phyloP scores from a whole-genome alignment of 37 sponge, comb jelly and placozoan genomes.

The Hexactinellida sp. region DNA sequence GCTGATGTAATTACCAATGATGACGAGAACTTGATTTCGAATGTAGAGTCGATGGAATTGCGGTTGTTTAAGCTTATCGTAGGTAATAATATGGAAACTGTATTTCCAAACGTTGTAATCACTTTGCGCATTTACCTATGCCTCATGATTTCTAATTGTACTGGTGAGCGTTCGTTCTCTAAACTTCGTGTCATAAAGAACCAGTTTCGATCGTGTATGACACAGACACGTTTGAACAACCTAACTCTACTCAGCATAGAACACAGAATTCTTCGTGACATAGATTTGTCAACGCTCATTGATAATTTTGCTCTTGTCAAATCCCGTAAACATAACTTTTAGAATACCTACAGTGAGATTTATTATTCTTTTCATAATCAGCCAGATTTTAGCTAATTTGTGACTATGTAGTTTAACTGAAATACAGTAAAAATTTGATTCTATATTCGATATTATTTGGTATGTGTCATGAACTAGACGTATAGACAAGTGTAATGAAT shows the following conservation, averaged over 20 bases:
- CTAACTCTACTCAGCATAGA: conserved; percentile 1
- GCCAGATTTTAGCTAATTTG: too few relatives aligned
- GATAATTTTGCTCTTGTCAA: background rate
- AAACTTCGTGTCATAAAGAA: too few relatives aligned
- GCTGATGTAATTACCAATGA: conserved; percentile 6
- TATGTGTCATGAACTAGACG: too few relatives aligned
- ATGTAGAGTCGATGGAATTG: background rate
- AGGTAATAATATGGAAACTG: background rate
- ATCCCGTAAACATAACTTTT: background rate
- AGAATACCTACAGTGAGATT: too few relatives aligned
- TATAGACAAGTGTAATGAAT: too few relatives aligned
- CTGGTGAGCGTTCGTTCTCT: conserved; percentile 16
- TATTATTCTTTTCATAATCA: too few relatives aligned
- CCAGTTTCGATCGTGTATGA: too few relatives aligned
- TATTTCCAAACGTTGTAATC: background rate
- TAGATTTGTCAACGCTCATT: background rate
- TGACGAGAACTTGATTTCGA: background rate
- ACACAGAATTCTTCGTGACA: background rate
- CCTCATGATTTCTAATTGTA: background rate
- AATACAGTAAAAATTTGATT: too few relatives aligned
- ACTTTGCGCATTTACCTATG: conserved; percentile 6
- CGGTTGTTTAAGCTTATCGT: background rate
- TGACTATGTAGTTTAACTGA: too few relatives aligned
- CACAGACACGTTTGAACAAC: conserved; percentile 4
- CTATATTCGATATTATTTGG: too few relatives aligned